These are phyloP conservation scores for Eristalis intricaria DNA, from an alignment of 2,888 invertebrate species.

Conservation along the genomic window DNA sequence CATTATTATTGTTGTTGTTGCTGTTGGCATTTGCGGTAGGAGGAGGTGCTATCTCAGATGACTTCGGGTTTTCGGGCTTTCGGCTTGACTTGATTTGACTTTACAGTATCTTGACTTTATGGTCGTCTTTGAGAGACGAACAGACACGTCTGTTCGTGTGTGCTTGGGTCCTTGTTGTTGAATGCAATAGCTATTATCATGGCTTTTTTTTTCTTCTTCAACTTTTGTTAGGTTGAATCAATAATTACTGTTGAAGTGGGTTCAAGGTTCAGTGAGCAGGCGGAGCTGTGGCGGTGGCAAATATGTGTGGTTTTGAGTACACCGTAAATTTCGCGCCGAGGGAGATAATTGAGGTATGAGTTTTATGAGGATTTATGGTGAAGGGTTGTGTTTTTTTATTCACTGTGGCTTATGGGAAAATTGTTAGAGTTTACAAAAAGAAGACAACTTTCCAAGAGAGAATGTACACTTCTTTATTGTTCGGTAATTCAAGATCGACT, in stretches of 20 bases:
- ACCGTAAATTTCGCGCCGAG: conserved; percentile 17
- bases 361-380: conserved; percentile 15
- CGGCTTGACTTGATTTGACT: conserved; percentile 62
- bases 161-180: conserved; percentile 24
- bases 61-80: conserved; percentile 64
- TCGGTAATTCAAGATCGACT: no score
- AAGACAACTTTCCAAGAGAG: no score
- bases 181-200: conserved; percentile 60
- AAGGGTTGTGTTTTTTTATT: not conserved
- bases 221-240: conserved; percentile 63
- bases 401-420: not conserved
- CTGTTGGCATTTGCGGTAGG: conserved; percentile 54
- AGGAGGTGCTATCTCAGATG: conserved; percentile 37
- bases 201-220: conserved; percentile 40
- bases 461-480: no score
- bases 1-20: conserved; percentile 59
- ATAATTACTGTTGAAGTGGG: conserved; percentile 62
- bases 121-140: not conserved
- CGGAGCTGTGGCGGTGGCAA: conserved; percentile 11
- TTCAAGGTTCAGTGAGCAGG: conserved; percentile 53
- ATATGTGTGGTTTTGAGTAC: conserved; percentile 31
- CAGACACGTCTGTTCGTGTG: not conserved
- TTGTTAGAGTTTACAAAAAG: no score
- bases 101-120: conserved; percentile 64
- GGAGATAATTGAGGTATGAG: conserved; percentile 48